Base-by-base conservation (phyloP, 1,140 invertebrate genomes). In the Leptinotarsa lineolata region DNA sequence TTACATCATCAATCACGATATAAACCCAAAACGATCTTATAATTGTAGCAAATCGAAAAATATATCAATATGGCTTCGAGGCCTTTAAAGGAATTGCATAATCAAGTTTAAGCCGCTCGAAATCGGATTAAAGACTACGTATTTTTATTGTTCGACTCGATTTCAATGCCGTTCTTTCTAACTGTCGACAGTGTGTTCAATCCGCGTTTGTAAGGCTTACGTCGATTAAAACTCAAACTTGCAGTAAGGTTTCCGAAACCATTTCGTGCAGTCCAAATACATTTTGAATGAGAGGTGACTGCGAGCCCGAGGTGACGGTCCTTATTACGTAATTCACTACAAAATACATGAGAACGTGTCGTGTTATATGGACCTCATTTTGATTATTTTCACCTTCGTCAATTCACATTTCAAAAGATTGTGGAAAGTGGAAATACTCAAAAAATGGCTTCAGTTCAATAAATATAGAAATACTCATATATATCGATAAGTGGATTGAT, bases 181-280 rank as follows among this genome's bases (percentile, higher is more conserved):
- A 70, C 45, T 69, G 54, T 58, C 44, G 67, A 68, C 74, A 64
- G 61, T 13, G 48, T 72, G 76, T 58, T 74, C 70, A 72, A 74
- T 74, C 75, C 72, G 74, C 72, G 54, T 69, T 77, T 79, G 61
- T 65, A 67, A 24, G 74, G 78, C 74, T 79, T 79, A 72, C 70
- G 68, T 74, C 78, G 76, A 79, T 79, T 77, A 79, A 66, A 75
- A 46, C 39, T 54, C 48, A 79, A 74, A 77, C 72, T 72, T 30
- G 45, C 16, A 48, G 72, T 75, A 78, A 72, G 79, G 74, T 71
- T 80, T 80, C 79, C 16, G 75, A 80, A 80, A 76, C 75, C 78
- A 64, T 74, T 75, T 72, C 68, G 67, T 68, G 44, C 67, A n/a
- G 39, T 68, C 46, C 46, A 68, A 48, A 54, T 54, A 54, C 48